phyloP scores from a whole-genome alignment of 1,140 invertebrate genomes.

The Zaprionus vittiger region DNA sequence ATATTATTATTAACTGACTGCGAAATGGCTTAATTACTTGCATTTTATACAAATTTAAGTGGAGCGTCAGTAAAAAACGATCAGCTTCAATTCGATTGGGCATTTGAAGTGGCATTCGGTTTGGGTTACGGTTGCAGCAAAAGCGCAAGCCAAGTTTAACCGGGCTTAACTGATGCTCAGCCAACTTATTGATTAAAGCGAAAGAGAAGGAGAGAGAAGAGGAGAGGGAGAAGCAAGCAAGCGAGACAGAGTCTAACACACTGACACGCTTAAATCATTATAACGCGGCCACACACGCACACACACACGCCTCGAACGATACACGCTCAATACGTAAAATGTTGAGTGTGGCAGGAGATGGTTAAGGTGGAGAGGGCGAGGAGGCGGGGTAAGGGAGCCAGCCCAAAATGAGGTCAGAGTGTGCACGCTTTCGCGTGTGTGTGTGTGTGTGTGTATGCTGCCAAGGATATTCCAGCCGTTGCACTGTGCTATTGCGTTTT shows the following conservation, averaged over 20 bases:
- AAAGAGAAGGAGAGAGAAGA: neutral
- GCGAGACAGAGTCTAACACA: slow-evolving; percentile 21
- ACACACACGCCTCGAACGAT: slow-evolving; percentile 19
- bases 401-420: slow-evolving; percentile 78
- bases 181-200: slow-evolving; percentile 73
- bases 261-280: slow-evolving; percentile 70
- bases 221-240: neutral
- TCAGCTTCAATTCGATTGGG: neutral
- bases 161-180: slow-evolving; percentile 59
- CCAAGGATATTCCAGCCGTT: slow-evolving; percentile 60
- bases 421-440: slow-evolving; percentile 52
- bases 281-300: slow-evolving; percentile 48
- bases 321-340: slow-evolving; percentile 25
- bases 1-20: slow-evolving; percentile 66
- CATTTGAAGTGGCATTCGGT: slow-evolving; percentile 15
- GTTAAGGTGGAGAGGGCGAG: slow-evolving; percentile 5
- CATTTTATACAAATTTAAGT: slow-evolving; percentile 59
- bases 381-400: slow-evolving; percentile 30
- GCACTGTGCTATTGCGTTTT: slow-evolving; percentile 64
- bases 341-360: neutral
- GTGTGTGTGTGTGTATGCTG: slow-evolving; percentile 39
- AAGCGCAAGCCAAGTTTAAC: slow-evolving; percentile 29
- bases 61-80: slow-evolving; percentile 12
- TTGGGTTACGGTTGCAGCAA: slow-evolving; percentile 15
- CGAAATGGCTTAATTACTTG: slow-evolving; percentile 74